Conservation (phyloP, 2,797 vertebrate species). For the Danio jaintianensis region DNA sequence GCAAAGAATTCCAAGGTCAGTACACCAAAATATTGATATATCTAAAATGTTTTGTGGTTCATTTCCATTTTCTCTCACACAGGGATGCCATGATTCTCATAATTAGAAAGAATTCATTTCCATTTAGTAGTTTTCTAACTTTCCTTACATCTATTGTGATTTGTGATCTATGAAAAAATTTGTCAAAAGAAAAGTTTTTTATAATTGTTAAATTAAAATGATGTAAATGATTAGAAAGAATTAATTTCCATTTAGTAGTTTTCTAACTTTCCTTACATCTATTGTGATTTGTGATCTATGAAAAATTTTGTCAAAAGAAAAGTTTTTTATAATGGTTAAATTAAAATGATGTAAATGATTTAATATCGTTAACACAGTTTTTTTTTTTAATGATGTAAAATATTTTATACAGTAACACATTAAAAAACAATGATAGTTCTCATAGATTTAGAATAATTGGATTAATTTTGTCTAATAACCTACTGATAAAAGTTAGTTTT, state of each 20-base stretch:
- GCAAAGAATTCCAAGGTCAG: constrained; percentile 97
- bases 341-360: too few species aligned
- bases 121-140: not conserved
- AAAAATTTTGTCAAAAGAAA: not conserved
- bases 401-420: not conserved
- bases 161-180: not conserved
- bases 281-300: not conserved
- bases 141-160: not conserved
- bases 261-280: not conserved
- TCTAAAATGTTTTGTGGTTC: not conserved
- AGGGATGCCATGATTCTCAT: not conserved
- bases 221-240: too few species aligned
- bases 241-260: constrained; percentile 3
- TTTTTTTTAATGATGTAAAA: too few species aligned
- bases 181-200: not conserved
- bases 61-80: not conserved
- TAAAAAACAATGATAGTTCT: not conserved
- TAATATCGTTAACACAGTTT: too few species aligned
- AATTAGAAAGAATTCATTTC: not conserved
- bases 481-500: not conserved
- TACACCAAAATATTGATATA: constrained; percentile 80
- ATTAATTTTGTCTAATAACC: not conserved
- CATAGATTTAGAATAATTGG: not conserved
- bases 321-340: not conserved
- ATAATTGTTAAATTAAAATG: not conserved